Evolutionary conservation across 2,113 vertebrate species (phyloP).

Genomic region (Cettia cetti): DNA sequence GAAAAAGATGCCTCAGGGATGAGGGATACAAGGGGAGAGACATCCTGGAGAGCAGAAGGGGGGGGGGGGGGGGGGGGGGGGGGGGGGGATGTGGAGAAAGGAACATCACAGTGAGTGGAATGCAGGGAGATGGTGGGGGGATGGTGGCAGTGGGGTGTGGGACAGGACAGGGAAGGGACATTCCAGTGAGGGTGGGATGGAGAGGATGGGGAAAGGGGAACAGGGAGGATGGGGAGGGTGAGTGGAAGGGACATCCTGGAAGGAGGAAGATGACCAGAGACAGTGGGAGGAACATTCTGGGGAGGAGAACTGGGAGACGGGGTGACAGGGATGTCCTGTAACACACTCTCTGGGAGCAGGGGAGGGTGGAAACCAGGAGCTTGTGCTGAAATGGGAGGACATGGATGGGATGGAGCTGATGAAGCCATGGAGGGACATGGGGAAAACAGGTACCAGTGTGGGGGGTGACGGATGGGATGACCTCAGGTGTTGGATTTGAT

Average conservation of each 20-base stretch:
- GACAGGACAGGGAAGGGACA: neutral
- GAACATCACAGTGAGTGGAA: too few relatives aligned
- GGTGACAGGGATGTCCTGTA: neutral
- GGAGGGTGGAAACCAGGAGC: neutral
- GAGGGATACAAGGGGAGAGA: neutral
- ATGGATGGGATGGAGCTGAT: neutral
- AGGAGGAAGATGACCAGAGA: neutral
- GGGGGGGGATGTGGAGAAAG: neutral
- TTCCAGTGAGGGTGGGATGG: neutral
- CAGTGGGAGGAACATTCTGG: neutral
- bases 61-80: rapidly evolving
- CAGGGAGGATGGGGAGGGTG: too few relatives aligned
- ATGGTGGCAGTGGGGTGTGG: neutral
- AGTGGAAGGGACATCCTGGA: neutral
- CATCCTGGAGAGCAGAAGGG: too few relatives aligned
- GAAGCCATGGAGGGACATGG: neutral
- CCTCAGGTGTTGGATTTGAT: neutral
- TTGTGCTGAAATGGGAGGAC: neutral
- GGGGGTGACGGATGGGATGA: neutral
- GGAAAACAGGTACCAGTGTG: neutral
- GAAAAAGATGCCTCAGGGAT: neutral
- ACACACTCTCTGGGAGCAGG: neutral
- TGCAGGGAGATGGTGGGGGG: rapidly evolving
- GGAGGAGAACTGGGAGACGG: neutral
- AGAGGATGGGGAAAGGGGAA: neutral